These are phyloP conservation scores for Cossypha polioptera DNA, from an alignment of 2,797 vertebrate species.

Conservation along the genomic window DNA sequence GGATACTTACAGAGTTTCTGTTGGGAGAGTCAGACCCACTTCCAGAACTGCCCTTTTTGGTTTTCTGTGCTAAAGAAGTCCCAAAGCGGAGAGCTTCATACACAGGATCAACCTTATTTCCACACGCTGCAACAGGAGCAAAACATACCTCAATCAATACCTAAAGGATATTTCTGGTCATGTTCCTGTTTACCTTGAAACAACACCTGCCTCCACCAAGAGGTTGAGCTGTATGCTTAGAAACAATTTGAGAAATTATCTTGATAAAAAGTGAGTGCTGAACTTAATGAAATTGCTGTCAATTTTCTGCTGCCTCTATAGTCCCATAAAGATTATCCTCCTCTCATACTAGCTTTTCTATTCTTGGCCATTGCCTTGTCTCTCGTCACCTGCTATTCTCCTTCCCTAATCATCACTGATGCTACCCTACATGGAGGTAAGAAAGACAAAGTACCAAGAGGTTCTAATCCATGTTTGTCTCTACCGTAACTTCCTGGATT, in stretches of 20 bases:
- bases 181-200: neutral
- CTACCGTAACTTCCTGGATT: neutral
- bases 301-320: neutral
- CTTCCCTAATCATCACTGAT: neutral
- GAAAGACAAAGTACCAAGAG: neutral
- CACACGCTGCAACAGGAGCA: slow-evolving; percentile 83
- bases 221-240: neutral
- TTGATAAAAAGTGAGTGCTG: neutral
- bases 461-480: neutral
- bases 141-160: neutral
- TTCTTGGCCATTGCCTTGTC: neutral
- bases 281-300: neutral
- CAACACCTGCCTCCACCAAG: neutral
- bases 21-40: slow-evolving; percentile 91
- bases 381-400: neutral
- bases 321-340: neutral
- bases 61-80: slow-evolving; percentile 95
- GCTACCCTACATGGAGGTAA: neutral
- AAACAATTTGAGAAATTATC: neutral
- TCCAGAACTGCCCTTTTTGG: slow-evolving; percentile 86
- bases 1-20: slow-evolving; percentile 87
- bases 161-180: neutral
- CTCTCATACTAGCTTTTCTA: neutral
- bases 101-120: slow-evolving; percentile 97
- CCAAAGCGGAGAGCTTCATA: slow-evolving; percentile 97